Conservation (phyloP, 2,113 vertebrate genomes). For the Prionailurus viverrinus region DNA sequence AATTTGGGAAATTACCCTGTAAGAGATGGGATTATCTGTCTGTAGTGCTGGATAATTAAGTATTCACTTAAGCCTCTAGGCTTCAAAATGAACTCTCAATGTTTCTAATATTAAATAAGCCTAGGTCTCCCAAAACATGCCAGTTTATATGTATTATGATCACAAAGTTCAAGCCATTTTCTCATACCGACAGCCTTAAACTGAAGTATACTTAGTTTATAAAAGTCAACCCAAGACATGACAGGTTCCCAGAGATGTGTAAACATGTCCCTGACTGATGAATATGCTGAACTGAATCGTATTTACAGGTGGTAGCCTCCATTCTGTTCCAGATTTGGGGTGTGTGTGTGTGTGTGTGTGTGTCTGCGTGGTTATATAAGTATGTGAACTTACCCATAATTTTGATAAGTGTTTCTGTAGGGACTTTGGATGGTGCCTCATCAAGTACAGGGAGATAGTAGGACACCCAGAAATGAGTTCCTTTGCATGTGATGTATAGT, state of each 20-base stretch:
- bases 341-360: background rate
- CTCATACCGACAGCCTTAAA: background rate
- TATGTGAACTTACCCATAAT: constrained; percentile 1
- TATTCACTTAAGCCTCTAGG: background rate
- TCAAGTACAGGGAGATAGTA: background rate
- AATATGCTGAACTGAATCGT: background rate
- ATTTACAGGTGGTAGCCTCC: background rate
- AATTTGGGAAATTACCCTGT: constrained; percentile 30
- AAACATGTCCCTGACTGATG: constrained; percentile 14
- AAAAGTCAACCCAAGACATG: background rate
- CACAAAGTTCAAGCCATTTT: constrained; percentile 41
- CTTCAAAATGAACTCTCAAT: background rate
- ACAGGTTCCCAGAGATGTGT: background rate
- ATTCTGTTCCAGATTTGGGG: background rate
- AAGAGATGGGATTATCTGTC: background rate
- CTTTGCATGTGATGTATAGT: background rate
- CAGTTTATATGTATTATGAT: constrained; percentile 6
- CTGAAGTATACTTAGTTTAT: background rate
- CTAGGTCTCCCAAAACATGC: background rate
- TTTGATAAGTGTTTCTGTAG: background rate
- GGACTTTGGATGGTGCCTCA: background rate
- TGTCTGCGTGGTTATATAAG: background rate
- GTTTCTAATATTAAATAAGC: constrained; percentile 40
- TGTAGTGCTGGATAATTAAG: background rate
- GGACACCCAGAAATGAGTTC: background rate